Evolutionary conservation across 2,888 invertebrate species (phyloP).

Genomic region (Conus canariensis): DNA sequence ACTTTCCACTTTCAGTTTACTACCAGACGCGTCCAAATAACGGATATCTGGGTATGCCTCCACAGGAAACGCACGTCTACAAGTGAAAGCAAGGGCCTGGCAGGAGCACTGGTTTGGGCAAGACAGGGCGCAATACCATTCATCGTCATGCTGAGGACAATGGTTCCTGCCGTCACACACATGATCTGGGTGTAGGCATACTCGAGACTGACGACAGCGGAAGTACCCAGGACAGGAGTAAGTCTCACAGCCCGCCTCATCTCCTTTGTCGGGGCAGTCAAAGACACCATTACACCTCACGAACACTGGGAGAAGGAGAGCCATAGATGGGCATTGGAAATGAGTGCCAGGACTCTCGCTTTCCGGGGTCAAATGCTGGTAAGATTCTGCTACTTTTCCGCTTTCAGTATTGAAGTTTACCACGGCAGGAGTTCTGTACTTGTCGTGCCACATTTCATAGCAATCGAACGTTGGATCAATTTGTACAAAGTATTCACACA

Average conservation of each 20-base stretch:
- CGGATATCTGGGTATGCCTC: not conserved
- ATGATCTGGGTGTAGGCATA: slow-evolving; percentile 1
- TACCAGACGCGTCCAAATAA: not conserved
- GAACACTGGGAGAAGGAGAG: not conserved
- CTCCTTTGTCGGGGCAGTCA: not conserved
- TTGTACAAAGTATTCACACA: not conserved
- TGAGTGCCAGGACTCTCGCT: not conserved
- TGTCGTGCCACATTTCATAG: not conserved
- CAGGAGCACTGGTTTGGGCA: not conserved
- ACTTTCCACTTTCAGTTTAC: not conserved
- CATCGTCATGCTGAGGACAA: slow-evolving; percentile 11
- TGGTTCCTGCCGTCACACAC: slow-evolving; percentile 17
- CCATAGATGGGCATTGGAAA: slow-evolving; percentile 3
- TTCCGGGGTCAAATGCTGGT: not conserved
- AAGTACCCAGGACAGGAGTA: slow-evolving; percentile 2
- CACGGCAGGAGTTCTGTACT: not conserved
- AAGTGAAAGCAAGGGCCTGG: not conserved
- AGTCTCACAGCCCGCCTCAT: slow-evolving; percentile 15
- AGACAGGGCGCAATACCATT: not conserved
- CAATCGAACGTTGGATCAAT: not conserved
- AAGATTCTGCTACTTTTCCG: not conserved
- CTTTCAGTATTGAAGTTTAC: not conserved
- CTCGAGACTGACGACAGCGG: not conserved
- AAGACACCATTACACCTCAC: not conserved
- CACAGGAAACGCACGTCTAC: not conserved